Evolutionary conservation across 2,113 vertebrate genomes (phyloP), one percentile per base, ranked within the genome.

Genomic region (Syngnathus scovelli): DNA sequence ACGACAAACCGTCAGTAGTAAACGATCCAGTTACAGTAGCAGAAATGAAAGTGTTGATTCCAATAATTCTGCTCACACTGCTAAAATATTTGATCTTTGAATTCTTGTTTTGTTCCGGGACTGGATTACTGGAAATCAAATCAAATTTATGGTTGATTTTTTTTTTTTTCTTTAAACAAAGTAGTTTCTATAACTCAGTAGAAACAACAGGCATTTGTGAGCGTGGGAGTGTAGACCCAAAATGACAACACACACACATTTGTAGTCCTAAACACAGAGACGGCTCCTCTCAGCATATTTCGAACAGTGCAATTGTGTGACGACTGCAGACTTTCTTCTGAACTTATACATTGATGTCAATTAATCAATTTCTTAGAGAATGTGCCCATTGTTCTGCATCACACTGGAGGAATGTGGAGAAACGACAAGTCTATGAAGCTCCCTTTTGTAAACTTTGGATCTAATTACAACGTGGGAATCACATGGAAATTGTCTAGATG

Each of bases 401-500:
- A 38, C 41, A 52, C 23, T 36, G 49, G 7, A 73, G 70, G 73
- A 78, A 66, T 86, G 55, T 70, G 21, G 39, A 27, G 38, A 60
- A 36, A 60, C 7, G 16, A 39, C 18, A 60, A 6, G 61, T 62
- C 61, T 44, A n/a, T 44, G 61, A 62, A 44, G 39, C 39, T 27
- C n/a, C 41, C 21, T n/a, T 12, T 66, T 74, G 64, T 78, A 64
- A 76, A 80, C 58, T 51, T 74, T 69, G 64, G 70, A 85, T 84
- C 81, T 73, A 80, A 89, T 87, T 79, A 85, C 52, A 55, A 69
- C 65, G 69, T 76, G 69, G 78, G 69, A 72, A 71, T 81, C 81
- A 74, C 70, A 70, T 80, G 69, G 58, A 81, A 52, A 64, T 55
- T 21, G 64, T 72, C 70, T 51, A 74, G 56, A 66, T 70, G 63